phyloP scores from a whole-genome alignment of 2,888 invertebrate genomes.

The Idaea aversata region DNA sequence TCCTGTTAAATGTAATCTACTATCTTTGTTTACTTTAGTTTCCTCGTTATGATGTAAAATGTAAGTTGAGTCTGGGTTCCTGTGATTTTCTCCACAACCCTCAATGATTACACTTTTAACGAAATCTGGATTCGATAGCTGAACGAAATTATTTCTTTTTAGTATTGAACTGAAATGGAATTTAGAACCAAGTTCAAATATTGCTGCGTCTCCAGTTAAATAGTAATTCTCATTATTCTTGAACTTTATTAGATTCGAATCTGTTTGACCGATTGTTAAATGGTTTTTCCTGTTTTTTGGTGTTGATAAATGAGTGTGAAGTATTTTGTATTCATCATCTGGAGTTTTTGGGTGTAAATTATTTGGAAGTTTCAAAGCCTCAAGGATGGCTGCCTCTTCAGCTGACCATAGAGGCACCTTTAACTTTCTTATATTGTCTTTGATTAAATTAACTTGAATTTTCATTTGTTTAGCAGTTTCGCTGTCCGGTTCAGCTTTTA shows the following conservation, averaged over 20 bases:
- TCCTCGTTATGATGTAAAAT: slow-evolving; percentile 81
- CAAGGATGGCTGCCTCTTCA: slow-evolving; percentile 84
- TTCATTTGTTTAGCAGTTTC: slow-evolving; percentile 75
- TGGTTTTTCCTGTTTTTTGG: slow-evolving; percentile 69
- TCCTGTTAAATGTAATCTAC: slow-evolving; percentile 86
- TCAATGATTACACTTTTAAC: slow-evolving; percentile 87
- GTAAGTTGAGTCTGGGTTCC: slow-evolving; percentile 78
- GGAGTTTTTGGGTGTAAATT: slow-evolving; percentile 83
- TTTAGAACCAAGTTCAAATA: slow-evolving; percentile 84
- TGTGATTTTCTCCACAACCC: slow-evolving; percentile 83
- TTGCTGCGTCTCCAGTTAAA: slow-evolving; percentile 83
- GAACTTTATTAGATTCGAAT: slow-evolving; percentile 79
- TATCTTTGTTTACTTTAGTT: slow-evolving; percentile 74
- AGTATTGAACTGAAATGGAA: slow-evolving; percentile 72
- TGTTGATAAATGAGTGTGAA: slow-evolving; percentile 44
- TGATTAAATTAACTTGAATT: slow-evolving; percentile 76
- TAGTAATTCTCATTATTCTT: slow-evolving; percentile 81
- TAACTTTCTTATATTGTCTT: slow-evolving; percentile 83
- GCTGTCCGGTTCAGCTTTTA: slow-evolving; percentile 53
- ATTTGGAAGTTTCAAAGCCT: slow-evolving; percentile 86
- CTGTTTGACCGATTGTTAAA: slow-evolving; percentile 77
- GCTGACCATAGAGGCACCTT: slow-evolving; percentile 84
- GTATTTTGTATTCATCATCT: slow-evolving; percentile 47
- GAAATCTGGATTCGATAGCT: slow-evolving; percentile 89
- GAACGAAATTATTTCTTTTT: slow-evolving; percentile 76